phyloP scores from a whole-genome alignment of 30 jellyfish, hydroid and myxozoan species.

The Chrysaora quinquecirrha region DNA sequence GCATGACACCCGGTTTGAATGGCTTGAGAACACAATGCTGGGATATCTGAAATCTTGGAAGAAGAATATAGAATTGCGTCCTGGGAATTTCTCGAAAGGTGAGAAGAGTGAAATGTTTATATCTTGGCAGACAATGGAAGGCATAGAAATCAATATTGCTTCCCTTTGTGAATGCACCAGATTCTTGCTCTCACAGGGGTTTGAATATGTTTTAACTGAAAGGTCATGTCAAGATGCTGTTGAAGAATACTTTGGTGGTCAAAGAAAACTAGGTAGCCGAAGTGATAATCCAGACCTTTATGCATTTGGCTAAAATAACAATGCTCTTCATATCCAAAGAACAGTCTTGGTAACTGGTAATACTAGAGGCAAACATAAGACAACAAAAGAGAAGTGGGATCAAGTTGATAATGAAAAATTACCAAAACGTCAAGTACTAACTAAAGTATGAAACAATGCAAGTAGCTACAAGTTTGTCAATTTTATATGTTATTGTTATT shows the following conservation, averaged over 20 bases:
- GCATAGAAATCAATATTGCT: constrained; percentile 2
- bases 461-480: not conserved
- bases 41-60: constrained; percentile 5
- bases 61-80: constrained; percentile 30
- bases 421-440: constrained; percentile 7
- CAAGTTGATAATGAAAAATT: too few species aligned
- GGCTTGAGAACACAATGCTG: constrained; percentile 31
- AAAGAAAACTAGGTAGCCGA: constrained; percentile 36
- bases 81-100: constrained; percentile 24
- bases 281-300: constrained; percentile 14
- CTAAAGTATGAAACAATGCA: not conserved
- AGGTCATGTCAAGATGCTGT: constrained; percentile 15
- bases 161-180: constrained; percentile 4
- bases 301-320: constrained; percentile 12
- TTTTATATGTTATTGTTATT: too few species aligned
- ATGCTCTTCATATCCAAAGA: constrained; percentile 23
- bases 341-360: constrained; percentile 37
- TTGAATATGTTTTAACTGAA: constrained; percentile 25
- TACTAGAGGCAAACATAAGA: constrained; percentile 39
- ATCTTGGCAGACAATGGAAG: constrained; percentile 26
- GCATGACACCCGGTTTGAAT: constrained; percentile 40
- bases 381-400: constrained; percentile 11
- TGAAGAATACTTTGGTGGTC: too few species aligned
- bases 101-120: constrained; percentile 25
- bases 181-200: constrained; percentile 3